A percentile compares a stretch with the other conserved stretches of the same genome.
phyloP scores from a whole-genome alignment of 2,888 invertebrate species.

The Lamellibrachia satsuma region DNA sequence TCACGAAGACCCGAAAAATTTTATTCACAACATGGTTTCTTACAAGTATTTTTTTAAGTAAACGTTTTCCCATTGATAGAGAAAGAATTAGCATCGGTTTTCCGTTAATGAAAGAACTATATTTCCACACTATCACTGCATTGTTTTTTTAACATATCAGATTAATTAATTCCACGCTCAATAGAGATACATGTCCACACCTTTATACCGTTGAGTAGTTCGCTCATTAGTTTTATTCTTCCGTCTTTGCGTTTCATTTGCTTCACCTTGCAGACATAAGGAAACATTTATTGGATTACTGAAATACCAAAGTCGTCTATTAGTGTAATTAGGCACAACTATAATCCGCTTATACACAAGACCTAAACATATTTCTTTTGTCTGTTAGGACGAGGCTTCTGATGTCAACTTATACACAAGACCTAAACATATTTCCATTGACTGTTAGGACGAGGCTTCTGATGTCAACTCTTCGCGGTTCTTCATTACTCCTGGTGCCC shows the following conservation, averaged over 20 bases:
- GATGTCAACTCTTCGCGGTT: neutral
- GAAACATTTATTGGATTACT: neutral
- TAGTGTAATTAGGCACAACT: neutral
- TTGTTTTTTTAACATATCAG: neutral
- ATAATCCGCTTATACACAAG: neutral
- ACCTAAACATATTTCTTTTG: neutral
- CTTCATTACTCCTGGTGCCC: no score
- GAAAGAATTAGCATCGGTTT: no score
- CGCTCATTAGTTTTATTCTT: conserved; percentile 50
- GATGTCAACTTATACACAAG: no score
- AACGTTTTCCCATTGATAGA: no score
- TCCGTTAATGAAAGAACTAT: neutral
- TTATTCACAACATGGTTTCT: no score
- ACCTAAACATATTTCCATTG: no score
- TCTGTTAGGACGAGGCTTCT: neutral
- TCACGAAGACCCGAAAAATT: no score
- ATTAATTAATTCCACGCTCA: neutral
- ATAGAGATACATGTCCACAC: conserved; percentile 32
- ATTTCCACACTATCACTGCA: neutral
- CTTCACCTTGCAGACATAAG: conserved; percentile 35
- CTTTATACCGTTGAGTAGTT: conserved; percentile 54
- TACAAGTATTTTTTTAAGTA: no score
- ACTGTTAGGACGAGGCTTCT: neutral
- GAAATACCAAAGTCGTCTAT: neutral
- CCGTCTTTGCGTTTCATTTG: conserved; percentile 49